Base-by-base conservation (phyloP, 2,888 invertebrate genomes). In the Oxycera nigricornis region DNA sequence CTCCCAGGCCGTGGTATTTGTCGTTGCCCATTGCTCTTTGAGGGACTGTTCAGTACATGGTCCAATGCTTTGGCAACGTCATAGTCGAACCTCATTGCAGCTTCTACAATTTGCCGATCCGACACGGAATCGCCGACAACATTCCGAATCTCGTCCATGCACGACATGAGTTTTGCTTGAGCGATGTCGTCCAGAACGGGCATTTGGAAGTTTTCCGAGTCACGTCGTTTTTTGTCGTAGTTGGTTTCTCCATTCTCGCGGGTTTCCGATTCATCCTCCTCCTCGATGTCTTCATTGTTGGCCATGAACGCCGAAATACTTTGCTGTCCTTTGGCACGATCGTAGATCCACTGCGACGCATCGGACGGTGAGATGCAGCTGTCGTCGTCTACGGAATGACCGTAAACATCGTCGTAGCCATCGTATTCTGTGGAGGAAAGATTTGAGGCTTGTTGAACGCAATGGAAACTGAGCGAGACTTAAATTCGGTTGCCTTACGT, bases 341-440 rank as follows among this genome's bases (percentile, higher is more conserved):
- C 94, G 82, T 91, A 97, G 82, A 96, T 88, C 87, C 94, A 97
- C 81, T 94, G 92, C 75, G 91, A 89, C 46, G 91, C 88, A 87
- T 95, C 94, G 82, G 93, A 93, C 1, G 97, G 96, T 14, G 97
- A 97, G 80, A 96, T 91, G 82, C 92, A 93, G 84, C 90, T 93
- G 82, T 96, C 96, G 82, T 97, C 97, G 85, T 97, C 97, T 52
- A 96, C 92, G 1, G 97, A 97, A 84, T 95, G 94, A 11, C 97
- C 97, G 83, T 96, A 97, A 75, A 94, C 90, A 87, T 95, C 95
- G 81, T 95, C 94, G 80, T 94, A 94, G 17, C 90, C 92, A 81
- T 96, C 96, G 82, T 94, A 96, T 81, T 97, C 97, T 92, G 81
- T 31, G 86, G 85, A n/a, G n/a, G n/a, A n/a, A n/a, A n/a, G n/a